Conservation (phyloP, 1,140 invertebrate genomes). For the Linepithema humile region DNA sequence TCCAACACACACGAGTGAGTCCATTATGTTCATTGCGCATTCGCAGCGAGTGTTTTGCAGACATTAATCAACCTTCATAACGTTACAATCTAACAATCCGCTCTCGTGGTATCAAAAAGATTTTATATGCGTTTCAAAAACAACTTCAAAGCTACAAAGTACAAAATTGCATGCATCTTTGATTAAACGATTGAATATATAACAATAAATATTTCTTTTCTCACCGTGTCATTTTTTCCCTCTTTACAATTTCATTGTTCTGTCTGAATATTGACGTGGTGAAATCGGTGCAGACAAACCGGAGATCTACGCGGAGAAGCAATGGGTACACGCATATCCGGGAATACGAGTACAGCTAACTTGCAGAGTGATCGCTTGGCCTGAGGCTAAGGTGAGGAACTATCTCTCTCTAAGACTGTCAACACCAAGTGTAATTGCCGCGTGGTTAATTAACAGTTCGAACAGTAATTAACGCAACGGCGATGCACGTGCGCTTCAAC, state of each 20-base stretch:
- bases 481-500: not conserved
- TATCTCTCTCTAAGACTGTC: conserved; percentile 12
- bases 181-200: not conserved
- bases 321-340: conserved; percentile 89
- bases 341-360: conserved; percentile 88
- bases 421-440: conserved; percentile 28
- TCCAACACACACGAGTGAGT: conserved; percentile 49
- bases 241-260: not conserved
- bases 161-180: not conserved
- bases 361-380: conserved; percentile 88
- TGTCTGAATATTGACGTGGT: not conserved
- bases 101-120: not conserved
- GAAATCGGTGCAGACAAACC: conserved; percentile 87
- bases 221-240: no score
- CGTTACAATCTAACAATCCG: not conserved
- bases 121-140: not conserved
- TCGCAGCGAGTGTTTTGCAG: conserved; percentile 40
- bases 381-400: conserved; percentile 86
- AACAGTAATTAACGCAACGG: conserved; percentile 41
- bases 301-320: conserved; percentile 86
- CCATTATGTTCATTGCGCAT: conserved; percentile 55
- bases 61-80: conserved; percentile 14
- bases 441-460: conserved; percentile 57
- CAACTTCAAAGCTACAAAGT: not conserved
- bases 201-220: no score